A percentile compares a stretch with the other conserved stretches of the same genome.
These are phyloP conservation scores for Rhinoderma darwinii DNA, from an alignment of 2,113 vertebrate species.

Conservation along the genomic window DNA sequence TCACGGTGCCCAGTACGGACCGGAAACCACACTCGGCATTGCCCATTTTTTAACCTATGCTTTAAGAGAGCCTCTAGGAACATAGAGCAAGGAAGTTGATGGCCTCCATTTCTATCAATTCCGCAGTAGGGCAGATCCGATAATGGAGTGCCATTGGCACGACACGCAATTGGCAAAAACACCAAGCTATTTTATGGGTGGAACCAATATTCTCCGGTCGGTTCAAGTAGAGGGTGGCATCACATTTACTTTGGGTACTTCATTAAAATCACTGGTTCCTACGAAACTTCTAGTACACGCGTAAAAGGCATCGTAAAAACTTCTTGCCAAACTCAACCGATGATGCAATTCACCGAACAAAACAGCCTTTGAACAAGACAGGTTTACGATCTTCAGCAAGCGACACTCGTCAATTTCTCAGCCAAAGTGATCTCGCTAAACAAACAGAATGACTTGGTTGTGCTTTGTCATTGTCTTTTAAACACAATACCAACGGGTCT, in stretches of 20 bases:
- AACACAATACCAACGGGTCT: background rate
- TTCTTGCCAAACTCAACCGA: background rate
- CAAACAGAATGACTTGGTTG: background rate
- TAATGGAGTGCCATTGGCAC: background rate
- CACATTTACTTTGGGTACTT: background rate
- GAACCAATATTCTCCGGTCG: background rate
- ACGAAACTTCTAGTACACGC: no score
- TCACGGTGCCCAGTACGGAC: background rate
- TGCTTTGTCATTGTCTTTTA: background rate
- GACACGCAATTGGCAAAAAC: background rate
- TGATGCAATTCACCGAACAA: background rate
- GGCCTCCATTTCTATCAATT: no score
- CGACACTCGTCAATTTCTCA: background rate
- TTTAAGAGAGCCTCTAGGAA: no score
- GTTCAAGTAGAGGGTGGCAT: background rate
- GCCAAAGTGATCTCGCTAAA: slow-evolving; percentile 15
- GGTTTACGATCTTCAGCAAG: background rate
- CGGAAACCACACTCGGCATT: no score
- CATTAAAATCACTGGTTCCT: background rate
- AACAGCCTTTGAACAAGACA: background rate
- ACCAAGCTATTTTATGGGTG: background rate
- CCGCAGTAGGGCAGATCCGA: background rate
- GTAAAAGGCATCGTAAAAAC: background rate
- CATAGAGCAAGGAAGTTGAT: no score
- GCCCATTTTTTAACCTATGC: no score